Evolutionary conservation across 2,797 vertebrate species (phyloP), one percentile per base, ranked within the genome.

Genomic region (Syngnathus rostellatus): DNA sequence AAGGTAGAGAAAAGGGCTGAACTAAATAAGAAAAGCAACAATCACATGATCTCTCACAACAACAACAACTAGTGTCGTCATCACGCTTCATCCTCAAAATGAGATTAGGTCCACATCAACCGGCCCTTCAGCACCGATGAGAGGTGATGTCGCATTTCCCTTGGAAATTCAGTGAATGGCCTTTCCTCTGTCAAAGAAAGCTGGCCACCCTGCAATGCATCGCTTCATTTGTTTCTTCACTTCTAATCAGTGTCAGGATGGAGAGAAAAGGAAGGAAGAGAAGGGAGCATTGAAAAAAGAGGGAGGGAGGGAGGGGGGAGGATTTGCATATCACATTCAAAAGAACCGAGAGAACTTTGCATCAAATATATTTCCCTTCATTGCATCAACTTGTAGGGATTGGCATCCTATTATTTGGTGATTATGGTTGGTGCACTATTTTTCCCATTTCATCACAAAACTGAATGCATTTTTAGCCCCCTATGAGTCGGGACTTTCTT

Each of bases 221-320:
- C 76, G 80, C 87, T 91, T 89, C 84, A 91, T 91, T 89, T 90
- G 81, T 87, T 85, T 85, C 70, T 85, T 91, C 88, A 64, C 78
- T 86, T 91, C 83, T 83, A 90, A 91, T 91, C 86, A 91, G 83
- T 78, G 84, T 91, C 89, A 88, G 75, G 74, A 68, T 71, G 17
- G 70, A 78, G 75, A 73, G 63, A 71, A 71, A 76, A 25, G 66
- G 50, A 31, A 65, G 70, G 59, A 58, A 63, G 71, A 65, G 12
- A 57, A 57, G 11, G 37, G 54, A 31, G 25, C 23, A 16, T 57
- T 25, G 54, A 5, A 14, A 16, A 37, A 57, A 25, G 11, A 54
- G 25, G 25, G 8, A 10, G 31, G 31, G 31, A 31, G 23, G 23
- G 23, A 23, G 31, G 31, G 31, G 31, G 31, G 31, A 31, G 31